phyloP scores from a whole-genome alignment of 1,140 invertebrate species.

The Nylanderia fulva region DNA sequence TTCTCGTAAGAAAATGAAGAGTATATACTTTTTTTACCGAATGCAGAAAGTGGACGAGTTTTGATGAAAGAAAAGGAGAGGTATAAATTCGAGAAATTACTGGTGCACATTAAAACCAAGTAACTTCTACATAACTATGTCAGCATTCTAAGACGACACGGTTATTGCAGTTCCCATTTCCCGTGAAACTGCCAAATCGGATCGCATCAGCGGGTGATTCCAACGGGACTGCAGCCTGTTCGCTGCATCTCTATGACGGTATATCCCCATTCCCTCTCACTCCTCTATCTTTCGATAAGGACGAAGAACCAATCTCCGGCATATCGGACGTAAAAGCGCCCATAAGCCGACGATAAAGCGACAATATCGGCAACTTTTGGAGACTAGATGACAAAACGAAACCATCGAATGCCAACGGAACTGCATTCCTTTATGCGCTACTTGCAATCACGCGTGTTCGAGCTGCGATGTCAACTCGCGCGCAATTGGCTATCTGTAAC shows the following conservation, averaged over 20 bases:
- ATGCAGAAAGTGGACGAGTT: not conserved
- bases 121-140: constrained; percentile 16
- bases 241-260: constrained; percentile 48
- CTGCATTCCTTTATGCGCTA: constrained; percentile 36
- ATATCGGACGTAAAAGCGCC: constrained; percentile 66
- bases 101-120: constrained; percentile 34
- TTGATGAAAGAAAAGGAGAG: not conserved
- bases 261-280: not conserved
- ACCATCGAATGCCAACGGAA: constrained; percentile 35
- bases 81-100: constrained; percentile 38
- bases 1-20: not conserved
- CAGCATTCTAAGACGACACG: constrained; percentile 41
- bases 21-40: not conserved
- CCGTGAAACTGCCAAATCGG: constrained; percentile 59
- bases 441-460: constrained; percentile 23
- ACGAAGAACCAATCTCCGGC: constrained; percentile 69
- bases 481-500: constrained; percentile 27
- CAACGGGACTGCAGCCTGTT: constrained; percentile 45
- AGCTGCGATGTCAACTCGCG: constrained; percentile 8
- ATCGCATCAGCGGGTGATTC: constrained; percentile 52
- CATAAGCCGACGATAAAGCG: constrained; percentile 67
- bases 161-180: constrained; percentile 59
- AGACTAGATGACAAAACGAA: constrained; percentile 45
- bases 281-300: constrained; percentile 45
- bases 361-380: constrained; percentile 67